These are phyloP conservation scores for Dryas iulia DNA, from an alignment of 1,140 invertebrate genomes.

Conservation along the genomic window DNA sequence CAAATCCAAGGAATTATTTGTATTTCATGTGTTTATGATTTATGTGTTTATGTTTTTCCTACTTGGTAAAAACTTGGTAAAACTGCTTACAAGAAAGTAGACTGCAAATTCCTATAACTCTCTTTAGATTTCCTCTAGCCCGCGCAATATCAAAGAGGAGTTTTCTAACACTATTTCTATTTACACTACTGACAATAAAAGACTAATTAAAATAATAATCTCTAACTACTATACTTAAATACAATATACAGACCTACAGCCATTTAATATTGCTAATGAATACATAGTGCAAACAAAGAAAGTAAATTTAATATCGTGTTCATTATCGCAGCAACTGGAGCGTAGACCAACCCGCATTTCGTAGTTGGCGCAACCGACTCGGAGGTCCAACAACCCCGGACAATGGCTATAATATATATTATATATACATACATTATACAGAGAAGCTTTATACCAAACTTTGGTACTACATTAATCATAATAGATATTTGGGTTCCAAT, in stretches of 20 bases:
- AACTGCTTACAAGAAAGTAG: too few relatives aligned
- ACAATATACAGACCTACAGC: too few relatives aligned
- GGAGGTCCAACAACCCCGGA: slow-evolving; percentile 17
- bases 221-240: not conserved
- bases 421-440: slow-evolving; percentile 14
- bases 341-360: slow-evolving; percentile 15
- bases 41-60: too few relatives aligned
- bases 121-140: too few relatives aligned
- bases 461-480: slow-evolving; percentile 28
- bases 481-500: slow-evolving; percentile 27
- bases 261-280: slow-evolving; percentile 13
- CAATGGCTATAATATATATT: slow-evolving; percentile 14
- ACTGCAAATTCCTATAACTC: too few relatives aligned
- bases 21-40: too few relatives aligned
- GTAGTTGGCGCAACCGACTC: not conserved
- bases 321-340: slow-evolving; percentile 25
- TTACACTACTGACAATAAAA: too few relatives aligned
- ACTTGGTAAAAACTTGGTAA: too few relatives aligned
- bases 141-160: too few relatives aligned
- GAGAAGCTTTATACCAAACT: slow-evolving; percentile 17
- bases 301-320: slow-evolving; percentile 23
- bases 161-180: too few relatives aligned
- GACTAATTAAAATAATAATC: not conserved
- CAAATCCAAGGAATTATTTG: too few relatives aligned
- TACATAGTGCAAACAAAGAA: slow-evolving; percentile 20